Evolutionary conservation across 2,888 invertebrate genomes (phyloP), one percentile per base, ranked within the genome.

Genomic region (Temnothorax rugatulus): DNA sequence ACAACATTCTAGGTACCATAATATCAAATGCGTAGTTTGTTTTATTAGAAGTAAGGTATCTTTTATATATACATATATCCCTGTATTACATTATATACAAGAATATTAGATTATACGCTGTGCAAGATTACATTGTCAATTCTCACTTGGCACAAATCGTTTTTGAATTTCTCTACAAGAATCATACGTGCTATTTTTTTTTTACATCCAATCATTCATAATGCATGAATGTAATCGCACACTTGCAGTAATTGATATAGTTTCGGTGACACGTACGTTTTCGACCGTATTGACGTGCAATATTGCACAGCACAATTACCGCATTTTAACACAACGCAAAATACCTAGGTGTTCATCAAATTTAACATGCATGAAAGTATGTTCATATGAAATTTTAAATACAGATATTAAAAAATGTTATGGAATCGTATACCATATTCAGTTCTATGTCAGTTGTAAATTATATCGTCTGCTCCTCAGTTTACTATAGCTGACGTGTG

Each of bases 1-100:
- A 85, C 82, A 76, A 82, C 86, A 74, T 85, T 84, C 44, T 85
- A 82, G 73, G 34, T 85, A 86, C 63, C 79, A 57, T 83, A 64
- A 74, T 54, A 83, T 74, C 63, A 83, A 52, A 75, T 79, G 52
- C 38, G 34, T 57, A 82, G 54, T 73, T 81, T 84, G 64, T 29
- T 47, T 83, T 77, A 34, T 82, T 81, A 57, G 66, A 68, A 64
- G 13, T 66, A 83, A 59, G 66, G 13, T 71, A 34, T 57, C 50
- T 74, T 54, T 34, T 66, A 47, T 50, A 81, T 82, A 82, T 64
- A 71, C 61, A 75, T 79, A 50, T 61, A 50, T 41, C 52, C 21
- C 47, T 82, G 25, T 76, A 82, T 29, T 79, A 21, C 66, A 18
- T 41, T 52, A 41, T 82, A 73, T 59, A 82, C 82, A 57, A 54